phyloP scores from a whole-genome alignment of 2,797 vertebrate species.

The Phataginus tricuspis region DNA sequence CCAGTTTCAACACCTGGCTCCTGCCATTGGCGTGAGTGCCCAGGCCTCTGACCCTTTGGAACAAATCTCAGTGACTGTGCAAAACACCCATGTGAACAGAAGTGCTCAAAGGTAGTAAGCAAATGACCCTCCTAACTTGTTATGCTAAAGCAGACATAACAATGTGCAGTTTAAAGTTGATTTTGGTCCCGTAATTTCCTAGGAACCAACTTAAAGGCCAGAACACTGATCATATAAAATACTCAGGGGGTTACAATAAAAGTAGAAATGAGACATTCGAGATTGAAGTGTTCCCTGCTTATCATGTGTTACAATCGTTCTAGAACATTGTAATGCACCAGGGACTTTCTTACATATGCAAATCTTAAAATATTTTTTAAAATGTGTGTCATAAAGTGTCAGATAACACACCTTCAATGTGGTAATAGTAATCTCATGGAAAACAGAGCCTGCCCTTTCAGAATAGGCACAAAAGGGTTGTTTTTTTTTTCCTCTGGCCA shows the following conservation, averaged over 20 bases:
- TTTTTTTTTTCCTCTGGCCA: constrained; percentile 71
- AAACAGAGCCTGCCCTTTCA: constrained; percentile 52
- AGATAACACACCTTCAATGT: constrained; percentile 67
- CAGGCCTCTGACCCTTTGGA: constrained; percentile 57
- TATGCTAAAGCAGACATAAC: constrained; percentile 46
- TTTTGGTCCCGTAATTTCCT: constrained; percentile 72
- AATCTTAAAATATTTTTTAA: constrained; percentile 41
- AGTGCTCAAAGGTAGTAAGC: background rate
- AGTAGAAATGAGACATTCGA: constrained; percentile 74
- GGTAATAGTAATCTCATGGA: constrained; percentile 71
- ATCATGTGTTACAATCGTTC: constrained; percentile 75
- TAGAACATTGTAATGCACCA: constrained; percentile 74
- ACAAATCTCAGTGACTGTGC: constrained; percentile 8
- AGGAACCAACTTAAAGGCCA: constrained; percentile 68
- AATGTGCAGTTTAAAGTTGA: constrained; percentile 35
- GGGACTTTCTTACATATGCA: constrained; percentile 72
- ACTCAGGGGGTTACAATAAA: constrained; percentile 64
- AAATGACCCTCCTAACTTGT: constrained; percentile 45
- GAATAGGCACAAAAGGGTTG: constrained; percentile 75
- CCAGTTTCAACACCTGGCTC: constrained; percentile 67
- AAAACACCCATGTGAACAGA: constrained; percentile 4
- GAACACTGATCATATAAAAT: constrained; percentile 44
- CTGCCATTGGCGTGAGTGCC: background rate
- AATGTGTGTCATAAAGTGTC: too few species aligned
- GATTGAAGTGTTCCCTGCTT: constrained; percentile 78